These are phyloP conservation scores for Notolepis coatsorum DNA, from an alignment of 2,797 vertebrate species.

Conservation along the genomic window DNA sequence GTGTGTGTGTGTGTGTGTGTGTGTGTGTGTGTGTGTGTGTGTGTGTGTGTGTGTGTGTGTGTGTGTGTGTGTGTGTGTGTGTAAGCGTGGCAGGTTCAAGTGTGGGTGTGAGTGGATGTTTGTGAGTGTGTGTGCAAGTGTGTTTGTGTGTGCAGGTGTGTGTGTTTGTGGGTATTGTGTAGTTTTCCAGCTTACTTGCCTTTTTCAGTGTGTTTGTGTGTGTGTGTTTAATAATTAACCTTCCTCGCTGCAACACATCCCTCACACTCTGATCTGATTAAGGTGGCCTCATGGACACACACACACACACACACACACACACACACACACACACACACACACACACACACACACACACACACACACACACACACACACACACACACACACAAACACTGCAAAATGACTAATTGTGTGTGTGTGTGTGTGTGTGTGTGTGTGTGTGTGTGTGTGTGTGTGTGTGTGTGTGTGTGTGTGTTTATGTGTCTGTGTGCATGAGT, in stretches of 20 bases:
- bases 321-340: no score
- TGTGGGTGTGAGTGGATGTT: background rate
- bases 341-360: no score
- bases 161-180: background rate
- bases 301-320: no score
- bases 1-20: background rate
- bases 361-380: background rate
- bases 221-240: constrained; percentile 73
- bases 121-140: background rate
- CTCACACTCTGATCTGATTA: constrained; percentile 73
- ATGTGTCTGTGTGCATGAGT: background rate
- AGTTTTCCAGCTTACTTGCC: constrained; percentile 1
- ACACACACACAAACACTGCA: no score
- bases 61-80: no score
- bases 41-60: no score
- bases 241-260: constrained; percentile 63
- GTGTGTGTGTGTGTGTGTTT: background rate
- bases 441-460: constrained; percentile 12
- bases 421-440: background rate
- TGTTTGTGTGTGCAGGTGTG: no score
- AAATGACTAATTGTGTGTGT: no score
- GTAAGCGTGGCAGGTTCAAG: background rate
- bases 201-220: constrained; percentile 8
- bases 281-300: constrained; percentile 54
- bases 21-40: background rate